Base-by-base conservation (phyloP, 2,888 invertebrate species). In the Cancer borealis region DNA sequence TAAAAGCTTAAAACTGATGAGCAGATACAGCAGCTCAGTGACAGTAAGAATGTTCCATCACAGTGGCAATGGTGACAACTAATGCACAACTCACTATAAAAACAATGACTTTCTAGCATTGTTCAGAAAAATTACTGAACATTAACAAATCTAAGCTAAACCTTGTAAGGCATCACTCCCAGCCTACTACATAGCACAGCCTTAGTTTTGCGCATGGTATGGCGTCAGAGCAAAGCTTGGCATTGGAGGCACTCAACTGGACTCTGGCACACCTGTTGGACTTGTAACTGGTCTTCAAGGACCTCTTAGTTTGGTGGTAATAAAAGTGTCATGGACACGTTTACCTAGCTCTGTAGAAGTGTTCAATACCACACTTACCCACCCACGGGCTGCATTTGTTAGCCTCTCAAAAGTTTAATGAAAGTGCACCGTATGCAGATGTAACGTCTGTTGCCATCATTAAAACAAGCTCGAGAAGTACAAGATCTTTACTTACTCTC, bases 141-240 rank as follows among this genome's bases (percentile, higher is more conserved):
- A 73, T 73, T 26, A 73, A 73, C 73, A 73, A 73, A 73, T 73
- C 73, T 73, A 73, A 21, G 73, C 73, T 73, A 73, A 73, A 73
- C 26, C 73, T 26, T 26, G 73, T 73, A 73, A 73, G 73, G 73
- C 73, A 73, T 73, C 73, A 73, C 73, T 73, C 73, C 73, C 73
- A 26, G 73, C 73, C 73, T 26, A n/a, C 73, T 73, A 73, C 73
- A 73, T 73, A 26, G 73, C 73, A 73, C 73, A 73, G 73, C 73
- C 73, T 73, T 21, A 26, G 26, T 73, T 73, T 26, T 73, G n/a
- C 26, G 8, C 26, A 73, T 73, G 73, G 73, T 26, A 26, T 73
- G 73, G 73, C 73, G 26, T 73, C 73, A 73, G 73, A 73, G 73
- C 73, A 21, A 73, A 73, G 73, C n/a, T 73, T 26, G 26, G 26